A percentile compares a stretch with the other conserved stretches of the same genome.
Conservation (phyloP, 2,113 vertebrate species). For the Erythrolamprus reginae region DNA sequence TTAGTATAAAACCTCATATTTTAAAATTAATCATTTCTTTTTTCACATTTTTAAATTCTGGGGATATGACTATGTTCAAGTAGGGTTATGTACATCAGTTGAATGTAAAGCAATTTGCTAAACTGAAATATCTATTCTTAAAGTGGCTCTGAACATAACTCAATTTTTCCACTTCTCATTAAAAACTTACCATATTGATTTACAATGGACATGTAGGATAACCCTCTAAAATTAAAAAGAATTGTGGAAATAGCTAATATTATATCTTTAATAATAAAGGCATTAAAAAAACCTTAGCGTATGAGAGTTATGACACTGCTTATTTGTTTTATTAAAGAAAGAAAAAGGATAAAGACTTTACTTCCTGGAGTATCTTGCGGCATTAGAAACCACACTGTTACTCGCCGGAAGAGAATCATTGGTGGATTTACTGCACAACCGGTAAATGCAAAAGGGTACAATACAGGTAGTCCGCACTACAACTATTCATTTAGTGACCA, state of each 20-base stretch:
- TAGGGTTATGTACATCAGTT: neutral
- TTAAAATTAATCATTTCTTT: neutral
- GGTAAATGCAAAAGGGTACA: conserved; percentile 56
- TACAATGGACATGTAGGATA: neutral
- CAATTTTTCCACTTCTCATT: neutral
- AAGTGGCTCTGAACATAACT: neutral
- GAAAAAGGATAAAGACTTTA: conserved; percentile 62
- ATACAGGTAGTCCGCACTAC: neutral
- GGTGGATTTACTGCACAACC: conserved; percentile 64
- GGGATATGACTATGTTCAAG: neutral
- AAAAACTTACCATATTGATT: neutral
- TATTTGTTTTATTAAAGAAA: conserved; percentile 71
- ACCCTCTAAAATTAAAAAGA: neutral
- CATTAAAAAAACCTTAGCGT: neutral
- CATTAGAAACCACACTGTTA: conserved; percentile 22
- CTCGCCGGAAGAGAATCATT: conserved; percentile 70
- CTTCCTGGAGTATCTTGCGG: conserved; percentile 68
- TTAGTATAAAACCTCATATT: neutral
- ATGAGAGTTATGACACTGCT: conserved; percentile 7
- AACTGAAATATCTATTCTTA: neutral
- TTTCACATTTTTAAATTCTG: neutral
- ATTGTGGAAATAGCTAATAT: neutral
- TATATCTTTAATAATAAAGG: neutral
- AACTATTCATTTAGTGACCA: neutral
- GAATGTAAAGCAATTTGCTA: neutral